phyloP scores from a whole-genome alignment of 2,113 vertebrate species.

The Peromyscus polionotus region DNA sequence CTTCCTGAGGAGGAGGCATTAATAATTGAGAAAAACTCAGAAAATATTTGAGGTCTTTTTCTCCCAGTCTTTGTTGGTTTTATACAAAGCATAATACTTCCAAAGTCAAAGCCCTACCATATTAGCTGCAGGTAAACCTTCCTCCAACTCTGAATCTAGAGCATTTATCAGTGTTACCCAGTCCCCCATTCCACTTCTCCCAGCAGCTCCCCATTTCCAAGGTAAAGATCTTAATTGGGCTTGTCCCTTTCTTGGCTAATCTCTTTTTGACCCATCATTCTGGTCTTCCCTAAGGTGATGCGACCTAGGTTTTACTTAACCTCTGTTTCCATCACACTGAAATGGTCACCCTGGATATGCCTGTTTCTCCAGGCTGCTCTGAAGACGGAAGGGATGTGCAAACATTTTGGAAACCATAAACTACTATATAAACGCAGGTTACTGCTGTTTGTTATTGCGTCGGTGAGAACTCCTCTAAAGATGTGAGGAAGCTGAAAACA shows the following conservation, averaged over 20 bases:
- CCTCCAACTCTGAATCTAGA: not conserved
- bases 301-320: constrained; percentile 21
- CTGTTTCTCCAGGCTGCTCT: constrained; percentile 38
- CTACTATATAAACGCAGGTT: constrained; percentile 57
- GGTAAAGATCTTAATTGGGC: not conserved
- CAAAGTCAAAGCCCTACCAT: not conserved
- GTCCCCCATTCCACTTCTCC: no score
- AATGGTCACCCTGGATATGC: not conserved
- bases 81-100: not conserved
- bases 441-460: constrained; percentile 56
- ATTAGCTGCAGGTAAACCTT: not conserved
- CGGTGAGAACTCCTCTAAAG: constrained; percentile 46
- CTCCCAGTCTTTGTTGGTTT: not conserved
- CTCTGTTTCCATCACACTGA: not conserved
- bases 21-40: not conserved
- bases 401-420: constrained; percentile 70
- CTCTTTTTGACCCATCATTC: not conserved
- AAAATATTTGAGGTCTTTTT: not conserved
- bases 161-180: not conserved
- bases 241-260: constrained; percentile 25
- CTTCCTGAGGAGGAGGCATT: not conserved
- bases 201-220: not conserved
- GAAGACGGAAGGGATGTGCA: constrained; percentile 32
- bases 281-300: not conserved
- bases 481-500: constrained; percentile 39